Percentiles rank a stretch among this genome's conserved stretches.
phyloP scores from a whole-genome alignment of 1,140 invertebrate species.

The Grapholita molesta region DNA sequence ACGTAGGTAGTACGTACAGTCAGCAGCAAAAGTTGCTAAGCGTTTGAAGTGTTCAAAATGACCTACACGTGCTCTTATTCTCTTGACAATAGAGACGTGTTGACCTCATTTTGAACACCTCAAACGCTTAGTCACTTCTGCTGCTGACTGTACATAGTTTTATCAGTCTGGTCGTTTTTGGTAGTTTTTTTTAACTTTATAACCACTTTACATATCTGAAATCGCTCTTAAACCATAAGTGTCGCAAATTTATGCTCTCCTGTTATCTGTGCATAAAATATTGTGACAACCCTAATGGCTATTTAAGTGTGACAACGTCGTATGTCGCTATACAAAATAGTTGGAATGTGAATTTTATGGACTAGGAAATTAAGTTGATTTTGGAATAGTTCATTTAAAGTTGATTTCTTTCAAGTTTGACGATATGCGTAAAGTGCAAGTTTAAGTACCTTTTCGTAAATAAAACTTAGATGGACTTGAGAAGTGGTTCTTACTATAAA shows the following conservation, averaged over 20 bases:
- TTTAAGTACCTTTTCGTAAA: background rate
- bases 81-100: no score
- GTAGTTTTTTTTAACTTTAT: background rate
- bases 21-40: no score
- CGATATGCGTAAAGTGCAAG: background rate
- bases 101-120: no score
- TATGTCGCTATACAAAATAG: background rate
- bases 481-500: no score
- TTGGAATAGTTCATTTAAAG: background rate
- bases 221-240: background rate
- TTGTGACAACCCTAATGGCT: constrained; percentile 6
- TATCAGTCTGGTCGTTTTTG: background rate
- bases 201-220: constrained; percentile 1
- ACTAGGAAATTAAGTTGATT: background rate
- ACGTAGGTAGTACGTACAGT: no score
- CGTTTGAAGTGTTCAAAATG: no score
- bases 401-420: background rate
- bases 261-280: constrained; percentile 3
- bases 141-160: no score
- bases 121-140: no score
- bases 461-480: no score
- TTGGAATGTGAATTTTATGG: background rate
- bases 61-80: no score
- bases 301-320: background rate
- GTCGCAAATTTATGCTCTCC: background rate